These are phyloP conservation scores for Pinctada fucata DNA, from an alignment of 2,888 invertebrate genomes.

Conservation along the genomic window DNA sequence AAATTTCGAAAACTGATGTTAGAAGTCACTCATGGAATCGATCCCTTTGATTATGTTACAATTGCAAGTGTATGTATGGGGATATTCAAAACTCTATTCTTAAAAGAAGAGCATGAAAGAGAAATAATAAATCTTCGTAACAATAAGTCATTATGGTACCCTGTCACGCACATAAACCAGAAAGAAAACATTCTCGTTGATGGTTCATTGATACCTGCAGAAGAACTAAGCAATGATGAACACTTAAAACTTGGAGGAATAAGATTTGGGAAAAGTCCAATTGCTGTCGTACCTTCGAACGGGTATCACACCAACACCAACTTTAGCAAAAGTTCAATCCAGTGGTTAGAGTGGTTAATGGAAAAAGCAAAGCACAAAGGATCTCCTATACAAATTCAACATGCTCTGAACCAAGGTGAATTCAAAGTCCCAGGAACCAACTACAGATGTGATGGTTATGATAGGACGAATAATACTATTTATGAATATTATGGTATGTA, in stretches of 20 bases:
- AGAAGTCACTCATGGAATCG: conserved; percentile 2
- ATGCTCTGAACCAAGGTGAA: conserved; percentile 40
- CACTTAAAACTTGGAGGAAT: not conserved
- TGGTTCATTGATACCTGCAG: conserved; percentile 7
- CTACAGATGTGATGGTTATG: conserved; percentile 33
- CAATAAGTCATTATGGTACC: conserved; percentile 1
- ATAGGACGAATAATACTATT: not conserved
- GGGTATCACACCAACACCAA: conserved; percentile 34
- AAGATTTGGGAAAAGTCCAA: conserved; percentile 15
- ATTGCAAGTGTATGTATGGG: conserved; percentile 29
- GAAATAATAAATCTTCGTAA: conserved; percentile 5
- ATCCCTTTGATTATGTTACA: not conserved
- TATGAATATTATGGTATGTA: conserved; percentile 32
- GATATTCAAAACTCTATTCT: conserved; percentile 20
- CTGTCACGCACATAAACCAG: not conserved
- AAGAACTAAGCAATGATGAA: conserved; percentile 7
- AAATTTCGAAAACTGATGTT: no score
- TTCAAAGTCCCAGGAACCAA: conserved; percentile 23
- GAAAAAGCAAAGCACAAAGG: conserved; percentile 1
- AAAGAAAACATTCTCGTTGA: not conserved
- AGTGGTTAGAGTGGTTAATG: conserved; percentile 45
- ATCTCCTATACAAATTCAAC: conserved; percentile 23
- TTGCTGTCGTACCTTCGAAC: conserved; percentile 38
- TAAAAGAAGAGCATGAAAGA: conserved; percentile 4
- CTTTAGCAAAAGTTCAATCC: conserved; percentile 40